Percentiles rank a stretch among this genome's conserved stretches.
These are phyloP conservation scores for Eulemur albifrons DNA, from an alignment of 2,797 vertebrate genomes.

Conservation along the genomic window DNA sequence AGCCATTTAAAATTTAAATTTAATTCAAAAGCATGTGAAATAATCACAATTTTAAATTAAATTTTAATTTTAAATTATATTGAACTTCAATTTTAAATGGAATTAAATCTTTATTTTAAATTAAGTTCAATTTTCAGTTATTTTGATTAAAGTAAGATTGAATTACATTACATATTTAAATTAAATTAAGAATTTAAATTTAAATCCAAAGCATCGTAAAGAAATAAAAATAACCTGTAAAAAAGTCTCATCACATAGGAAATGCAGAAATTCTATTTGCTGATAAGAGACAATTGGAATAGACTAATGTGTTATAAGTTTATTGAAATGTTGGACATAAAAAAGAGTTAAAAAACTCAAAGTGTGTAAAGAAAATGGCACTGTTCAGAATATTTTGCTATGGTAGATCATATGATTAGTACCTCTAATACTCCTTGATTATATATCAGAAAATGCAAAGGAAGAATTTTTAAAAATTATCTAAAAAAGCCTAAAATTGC, in stretches of 20 bases:
- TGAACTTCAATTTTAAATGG: slow-evolving; percentile 60
- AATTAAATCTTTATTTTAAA: slow-evolving; percentile 67
- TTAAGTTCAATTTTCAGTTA: slow-evolving; percentile 64
- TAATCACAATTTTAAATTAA: slow-evolving; percentile 71
- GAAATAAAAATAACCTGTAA: slow-evolving; percentile 50
- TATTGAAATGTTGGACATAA: neutral
- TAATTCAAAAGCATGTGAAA: slow-evolving; percentile 62
- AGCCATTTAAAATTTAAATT: slow-evolving; percentile 72
- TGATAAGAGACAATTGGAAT: neutral
- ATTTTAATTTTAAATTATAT: slow-evolving; percentile 75
- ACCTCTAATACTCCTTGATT: neutral
- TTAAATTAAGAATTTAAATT: slow-evolving; percentile 67
- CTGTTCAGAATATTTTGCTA: neutral
- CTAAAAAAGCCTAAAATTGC: neutral
- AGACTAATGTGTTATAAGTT: neutral
- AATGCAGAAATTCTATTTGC: slow-evolving; percentile 19
- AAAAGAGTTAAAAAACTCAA: neutral
- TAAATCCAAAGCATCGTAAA: slow-evolving; percentile 48
- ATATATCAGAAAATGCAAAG: slow-evolving; percentile 33
- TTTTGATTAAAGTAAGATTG: slow-evolving; percentile 68
- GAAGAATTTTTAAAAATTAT: slow-evolving; percentile 18
- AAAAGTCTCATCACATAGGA: slow-evolving; percentile 4
- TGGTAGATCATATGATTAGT: neutral
- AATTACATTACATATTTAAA: slow-evolving; percentile 70
- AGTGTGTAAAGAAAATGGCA: neutral